These are phyloP conservation scores for Protophormia terraenovae DNA, from an alignment of 2,888 invertebrate species.

Conservation along the genomic window DNA sequence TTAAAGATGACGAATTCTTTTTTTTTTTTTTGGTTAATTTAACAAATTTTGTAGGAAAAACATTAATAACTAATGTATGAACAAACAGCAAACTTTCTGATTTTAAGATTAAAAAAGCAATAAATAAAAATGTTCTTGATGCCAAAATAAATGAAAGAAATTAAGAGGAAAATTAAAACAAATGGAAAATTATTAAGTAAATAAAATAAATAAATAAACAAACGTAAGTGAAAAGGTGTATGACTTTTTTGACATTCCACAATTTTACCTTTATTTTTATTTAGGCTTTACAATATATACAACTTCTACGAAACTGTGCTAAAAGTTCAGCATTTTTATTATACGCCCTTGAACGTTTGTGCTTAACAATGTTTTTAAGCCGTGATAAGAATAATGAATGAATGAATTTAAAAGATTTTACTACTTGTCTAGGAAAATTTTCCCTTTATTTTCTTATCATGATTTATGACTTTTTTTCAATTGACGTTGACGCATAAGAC, in stretches of 20 bases:
- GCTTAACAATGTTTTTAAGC: neutral
- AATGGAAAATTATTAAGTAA: too few relatives aligned
- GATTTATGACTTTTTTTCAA: conserved; percentile 13
- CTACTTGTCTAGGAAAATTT: neutral
- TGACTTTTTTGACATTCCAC: too few relatives aligned
- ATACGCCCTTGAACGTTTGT: neutral
- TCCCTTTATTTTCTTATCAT: conserved; percentile 26
- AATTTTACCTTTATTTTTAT: neutral
- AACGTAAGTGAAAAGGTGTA: too few relatives aligned
- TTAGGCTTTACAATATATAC: neutral
- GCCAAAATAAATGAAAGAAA: too few relatives aligned
- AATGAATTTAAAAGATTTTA: neutral
- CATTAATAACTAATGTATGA: too few relatives aligned
- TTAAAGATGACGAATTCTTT: neutral
- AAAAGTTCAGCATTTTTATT: neutral
- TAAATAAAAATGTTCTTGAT: too few relatives aligned
- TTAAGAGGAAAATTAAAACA: too few relatives aligned
- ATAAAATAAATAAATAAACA: too few relatives aligned
- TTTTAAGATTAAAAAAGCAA: too few relatives aligned
- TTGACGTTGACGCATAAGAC: conserved; percentile 27
- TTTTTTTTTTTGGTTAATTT: neutral
- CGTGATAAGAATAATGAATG: neutral
- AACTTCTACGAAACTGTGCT: neutral
- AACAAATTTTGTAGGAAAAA: neutral
- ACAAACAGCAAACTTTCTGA: too few relatives aligned